Conservation (phyloP, 2,113 vertebrate species). For the Lepisosteus osseus region DNA sequence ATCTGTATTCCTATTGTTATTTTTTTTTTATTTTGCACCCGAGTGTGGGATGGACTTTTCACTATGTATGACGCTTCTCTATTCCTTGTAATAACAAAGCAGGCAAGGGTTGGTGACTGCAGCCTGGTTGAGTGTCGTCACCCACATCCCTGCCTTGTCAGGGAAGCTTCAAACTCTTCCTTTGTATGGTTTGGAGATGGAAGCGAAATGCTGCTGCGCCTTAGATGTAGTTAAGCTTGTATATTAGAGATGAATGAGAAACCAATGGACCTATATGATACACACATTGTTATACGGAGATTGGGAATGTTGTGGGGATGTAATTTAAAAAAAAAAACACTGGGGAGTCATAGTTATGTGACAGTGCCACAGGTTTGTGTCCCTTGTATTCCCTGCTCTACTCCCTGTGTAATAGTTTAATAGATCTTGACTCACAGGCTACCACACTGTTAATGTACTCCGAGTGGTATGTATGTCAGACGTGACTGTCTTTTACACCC, state of each 20-base stretch:
- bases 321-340: too few species aligned
- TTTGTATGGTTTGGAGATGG: too few species aligned
- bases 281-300: neutral
- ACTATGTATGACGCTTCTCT: neutral
- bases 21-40: conserved; percentile 52
- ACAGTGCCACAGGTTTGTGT: neutral
- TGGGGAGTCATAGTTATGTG: neutral
- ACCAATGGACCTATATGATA: neutral
- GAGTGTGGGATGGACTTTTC: conserved; percentile 45
- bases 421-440: neutral
- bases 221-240: neutral
- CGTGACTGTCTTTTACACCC: neutral
- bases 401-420: too few species aligned
- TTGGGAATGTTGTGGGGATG: neutral
- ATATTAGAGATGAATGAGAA: neutral
- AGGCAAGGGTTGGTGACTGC: neutral
- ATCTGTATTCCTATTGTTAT: conserved; percentile 15
- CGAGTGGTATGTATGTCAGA: conserved; percentile 15
- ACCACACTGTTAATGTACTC: conserved; percentile 9
- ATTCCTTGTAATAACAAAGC: neutral
- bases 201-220: neutral
- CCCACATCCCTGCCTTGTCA: too few species aligned
- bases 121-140: neutral
- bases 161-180: too few species aligned
- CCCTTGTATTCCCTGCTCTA: neutral